Percentiles rank a stretch among this genome's conserved stretches.
phyloP scores from a whole-genome alignment of 1,140 invertebrate species.

The Cherax quadricarinatus region DNA sequence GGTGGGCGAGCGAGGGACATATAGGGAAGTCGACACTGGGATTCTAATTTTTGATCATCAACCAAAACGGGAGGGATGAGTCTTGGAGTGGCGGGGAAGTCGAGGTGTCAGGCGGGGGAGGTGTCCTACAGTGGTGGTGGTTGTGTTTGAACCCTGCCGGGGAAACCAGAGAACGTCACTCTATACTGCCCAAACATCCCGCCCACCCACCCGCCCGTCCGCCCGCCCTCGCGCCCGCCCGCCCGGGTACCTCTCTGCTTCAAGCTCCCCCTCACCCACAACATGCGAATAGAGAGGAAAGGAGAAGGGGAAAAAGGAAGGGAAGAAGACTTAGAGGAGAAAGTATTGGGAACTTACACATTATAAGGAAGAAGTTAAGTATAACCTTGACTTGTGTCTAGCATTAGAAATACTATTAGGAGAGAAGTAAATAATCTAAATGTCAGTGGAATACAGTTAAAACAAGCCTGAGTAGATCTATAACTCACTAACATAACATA shows the following conservation, averaged over 20 bases:
- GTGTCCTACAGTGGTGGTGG: conserved; percentile 59
- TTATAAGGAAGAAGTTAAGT: too few relatives aligned
- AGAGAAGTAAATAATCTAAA: too few relatives aligned
- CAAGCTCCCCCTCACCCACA: neutral
- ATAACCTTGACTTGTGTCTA: too few relatives aligned
- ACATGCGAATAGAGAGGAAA: neutral
- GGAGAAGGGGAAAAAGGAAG: neutral
- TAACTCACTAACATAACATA: too few relatives aligned
- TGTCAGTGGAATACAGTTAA: too few relatives aligned
- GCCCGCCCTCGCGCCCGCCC: neutral
- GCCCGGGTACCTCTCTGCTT: neutral
- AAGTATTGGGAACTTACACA: neutral
- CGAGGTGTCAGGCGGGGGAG: conserved; percentile 22
- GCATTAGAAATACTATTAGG: too few relatives aligned
- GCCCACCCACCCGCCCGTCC: conserved; percentile 41
- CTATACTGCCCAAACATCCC: conserved; percentile 42
- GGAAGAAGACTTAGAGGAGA: neutral
- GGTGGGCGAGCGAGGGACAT: neutral
- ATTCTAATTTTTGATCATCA: conserved; percentile 15
- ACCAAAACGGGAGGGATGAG: conserved; percentile 4
- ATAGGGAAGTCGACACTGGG: neutral
- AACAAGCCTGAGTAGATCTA: too few relatives aligned
- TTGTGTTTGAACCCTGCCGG: conserved; percentile 60
- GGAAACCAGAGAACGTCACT: conserved; percentile 53
- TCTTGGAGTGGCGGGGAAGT: neutral